Evolutionary conservation across 2,797 vertebrate species (phyloP).

Genomic region (Spheniscus humboldti): DNA sequence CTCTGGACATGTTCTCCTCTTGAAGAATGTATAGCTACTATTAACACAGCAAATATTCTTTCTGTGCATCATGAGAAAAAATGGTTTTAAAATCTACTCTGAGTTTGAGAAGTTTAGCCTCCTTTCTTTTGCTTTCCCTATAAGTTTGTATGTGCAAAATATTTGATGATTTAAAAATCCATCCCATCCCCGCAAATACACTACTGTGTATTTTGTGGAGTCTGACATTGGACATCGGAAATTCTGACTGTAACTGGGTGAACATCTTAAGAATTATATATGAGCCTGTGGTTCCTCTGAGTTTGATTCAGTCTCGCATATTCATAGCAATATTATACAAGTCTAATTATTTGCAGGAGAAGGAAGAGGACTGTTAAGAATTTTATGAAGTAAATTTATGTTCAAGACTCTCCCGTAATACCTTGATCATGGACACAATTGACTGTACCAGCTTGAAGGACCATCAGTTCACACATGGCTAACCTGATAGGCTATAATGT

Average conservation of each 20-base stretch:
- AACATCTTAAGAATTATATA: slow-evolving; percentile 19
- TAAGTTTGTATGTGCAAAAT: neutral
- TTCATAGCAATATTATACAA: neutral
- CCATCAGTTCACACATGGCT: neutral
- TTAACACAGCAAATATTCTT: neutral
- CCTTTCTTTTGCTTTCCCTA: neutral
- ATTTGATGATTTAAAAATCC: neutral
- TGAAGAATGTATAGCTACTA: neutral
- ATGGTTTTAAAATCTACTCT: neutral
- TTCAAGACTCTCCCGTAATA: neutral
- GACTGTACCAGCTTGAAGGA: neutral
- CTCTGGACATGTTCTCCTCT: neutral
- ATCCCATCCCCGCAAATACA: neutral
- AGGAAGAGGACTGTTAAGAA: neutral
- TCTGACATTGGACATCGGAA: neutral
- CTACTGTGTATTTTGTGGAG: neutral
- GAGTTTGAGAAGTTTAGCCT: neutral
- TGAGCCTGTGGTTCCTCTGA: neutral
- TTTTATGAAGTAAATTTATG: neutral
- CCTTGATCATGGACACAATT: neutral
- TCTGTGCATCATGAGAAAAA: neutral
- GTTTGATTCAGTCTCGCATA: neutral
- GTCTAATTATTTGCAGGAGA: neutral
- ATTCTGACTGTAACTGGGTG: neutral
- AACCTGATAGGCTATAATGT: neutral